Evolutionary conservation across 2,797 vertebrate species (phyloP), one percentile per base, ranked within the genome.

Genomic region (Tapirus indicus): DNA sequence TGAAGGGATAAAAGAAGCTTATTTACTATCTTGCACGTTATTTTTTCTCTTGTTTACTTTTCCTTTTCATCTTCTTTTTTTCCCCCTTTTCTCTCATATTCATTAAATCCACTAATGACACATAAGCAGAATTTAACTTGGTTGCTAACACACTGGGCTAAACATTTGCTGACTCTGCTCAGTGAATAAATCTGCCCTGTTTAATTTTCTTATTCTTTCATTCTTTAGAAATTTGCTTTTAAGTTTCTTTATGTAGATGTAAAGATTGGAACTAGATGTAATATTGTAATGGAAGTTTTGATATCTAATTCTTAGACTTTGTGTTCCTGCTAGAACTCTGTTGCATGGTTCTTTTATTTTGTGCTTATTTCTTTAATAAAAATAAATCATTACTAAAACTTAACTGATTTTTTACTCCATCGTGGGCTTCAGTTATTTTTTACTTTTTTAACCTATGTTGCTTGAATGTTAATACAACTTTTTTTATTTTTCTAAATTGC

Each of bases 261-360:
- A 60, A 92, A 96, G 18, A 60, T 88, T 38, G 88, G 84, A 85
- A 74, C 78, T 88, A 74, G 27, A 38, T 68, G 4, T 35, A 94
- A 56, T 44, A 49, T 8, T 64, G 6, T 66, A 88, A 18, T 27
- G 52, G 12, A 52, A 83, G 8, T n/a, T 68, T 38, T 90, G 58
- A 10, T 58, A 60, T 44, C 49, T 90, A 62, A 82, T 69, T 82
- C 29, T 56, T 80, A 58, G 47, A 87, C 29, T 27, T 29, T 78
- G 17, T 85, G 35, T 95, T 91, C 60, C 27, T 88, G 20, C 23
- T 78, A 41, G 47, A 95, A 78, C 17, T 72, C n/a, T 21, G 14
- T 71, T 64, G n/a, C 38, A 52, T 69, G 10, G n/a, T 78, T 88
- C 60, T 90, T 62, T 62, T 89, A 52, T 60, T 74, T 25, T 29